Evolutionary conservation across 2,113 vertebrate genomes (phyloP).

Genomic region (Brachirus orientalis): DNA sequence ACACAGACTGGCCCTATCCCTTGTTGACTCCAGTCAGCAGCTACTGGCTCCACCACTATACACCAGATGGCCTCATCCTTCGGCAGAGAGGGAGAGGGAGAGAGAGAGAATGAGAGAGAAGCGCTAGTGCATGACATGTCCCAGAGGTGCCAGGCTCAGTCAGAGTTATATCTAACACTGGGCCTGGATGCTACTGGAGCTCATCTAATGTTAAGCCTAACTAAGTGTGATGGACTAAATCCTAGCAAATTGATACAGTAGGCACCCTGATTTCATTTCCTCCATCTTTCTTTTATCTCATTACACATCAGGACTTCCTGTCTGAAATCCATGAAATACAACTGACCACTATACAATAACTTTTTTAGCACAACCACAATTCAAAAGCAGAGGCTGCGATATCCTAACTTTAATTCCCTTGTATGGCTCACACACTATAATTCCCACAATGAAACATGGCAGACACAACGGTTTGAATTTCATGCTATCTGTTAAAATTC

Average conservation of each 20-base stretch:
- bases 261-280: not conserved
- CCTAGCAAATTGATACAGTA: slow-evolving; percentile 28
- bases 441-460: not conserved
- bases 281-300: slow-evolving; percentile 1
- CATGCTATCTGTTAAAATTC: too few species aligned
- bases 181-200: slow-evolving; percentile 52
- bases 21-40: slow-evolving; percentile 51
- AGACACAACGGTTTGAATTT: not conserved
- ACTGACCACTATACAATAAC: not conserved
- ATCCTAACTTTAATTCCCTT: not conserved
- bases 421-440: not conserved
- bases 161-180: slow-evolving; percentile 55
- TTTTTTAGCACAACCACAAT: not conserved
- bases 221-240: slow-evolving; percentile 59
- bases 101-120: slow-evolving; percentile 21
- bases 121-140: slow-evolving; percentile 67
- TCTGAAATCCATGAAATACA: slow-evolving; percentile 37
- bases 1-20: slow-evolving; percentile 53
- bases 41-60: slow-evolving; percentile 62
- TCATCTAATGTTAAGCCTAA: slow-evolving; percentile 57
- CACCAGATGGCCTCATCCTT: slow-evolving; percentile 73
- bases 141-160: slow-evolving; percentile 69
- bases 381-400: not conserved
- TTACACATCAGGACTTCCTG: slow-evolving; percentile 10
- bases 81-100: slow-evolving; percentile 41